Percentiles rank a stretch among this genome's conserved stretches.
Conservation (phyloP, 2,113 vertebrate genomes). For the Myotis lucifugus region DNA sequence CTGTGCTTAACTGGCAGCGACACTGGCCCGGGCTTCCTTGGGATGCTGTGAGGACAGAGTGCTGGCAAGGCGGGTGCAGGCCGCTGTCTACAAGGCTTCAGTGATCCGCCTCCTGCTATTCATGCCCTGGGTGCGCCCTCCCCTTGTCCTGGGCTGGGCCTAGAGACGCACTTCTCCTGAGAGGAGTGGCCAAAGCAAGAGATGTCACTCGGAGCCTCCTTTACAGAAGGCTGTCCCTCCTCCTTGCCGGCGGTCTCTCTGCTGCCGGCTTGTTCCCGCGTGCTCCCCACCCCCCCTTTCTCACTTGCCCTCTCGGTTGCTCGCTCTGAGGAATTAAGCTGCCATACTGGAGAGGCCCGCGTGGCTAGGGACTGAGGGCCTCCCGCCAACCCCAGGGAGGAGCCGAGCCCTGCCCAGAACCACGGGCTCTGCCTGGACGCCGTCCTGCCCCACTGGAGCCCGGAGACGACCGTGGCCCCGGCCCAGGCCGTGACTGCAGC, state of each 20-base stretch:
- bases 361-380: background rate
- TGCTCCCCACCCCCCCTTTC: background rate
- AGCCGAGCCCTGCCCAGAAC: background rate
- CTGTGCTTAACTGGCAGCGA: background rate
- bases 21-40: rapidly evolving
- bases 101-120: background rate
- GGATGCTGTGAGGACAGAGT: background rate
- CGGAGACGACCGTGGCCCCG: background rate
- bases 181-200: background rate
- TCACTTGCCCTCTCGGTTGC: background rate
- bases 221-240: background rate
- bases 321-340: rapidly evolving
- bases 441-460: rapidly evolving
- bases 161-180: background rate
- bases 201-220: background rate
- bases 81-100: too few species aligned
- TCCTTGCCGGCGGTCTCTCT: too few species aligned
- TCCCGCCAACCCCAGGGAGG: background rate
- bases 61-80: background rate
- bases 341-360: background rate
- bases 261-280: background rate
- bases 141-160: background rate
- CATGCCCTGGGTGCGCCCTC: rapidly evolving
- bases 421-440: rapidly evolving
- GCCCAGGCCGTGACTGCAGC: background rate